A percentile compares a stretch with the other conserved stretches of the same genome.
These are phyloP conservation scores for Catharus ustulatus DNA, from an alignment of 2,797 vertebrate species.

Conservation along the genomic window DNA sequence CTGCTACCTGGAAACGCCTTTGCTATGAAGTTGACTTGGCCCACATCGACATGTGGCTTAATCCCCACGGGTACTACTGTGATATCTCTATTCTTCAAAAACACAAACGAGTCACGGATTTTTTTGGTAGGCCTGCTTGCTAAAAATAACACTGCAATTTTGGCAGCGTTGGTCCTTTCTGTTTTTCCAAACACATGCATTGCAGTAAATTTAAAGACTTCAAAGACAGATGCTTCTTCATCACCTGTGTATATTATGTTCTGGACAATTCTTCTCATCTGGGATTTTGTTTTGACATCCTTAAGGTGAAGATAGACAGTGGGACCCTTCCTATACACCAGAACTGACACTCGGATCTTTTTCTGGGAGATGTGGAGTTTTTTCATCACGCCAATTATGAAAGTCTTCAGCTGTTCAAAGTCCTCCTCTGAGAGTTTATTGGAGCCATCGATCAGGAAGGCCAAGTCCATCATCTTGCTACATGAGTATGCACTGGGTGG, in stretches of 20 bases:
- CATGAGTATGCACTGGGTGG: constrained; percentile 74
- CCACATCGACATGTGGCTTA: constrained; percentile 80
- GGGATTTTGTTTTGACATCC: constrained; percentile 86
- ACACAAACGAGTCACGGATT: constrained; percentile 75
- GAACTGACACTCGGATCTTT: constrained; percentile 88
- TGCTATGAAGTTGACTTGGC: constrained; percentile 87
- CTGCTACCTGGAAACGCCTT: constrained; percentile 85
- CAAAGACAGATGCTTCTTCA: constrained; percentile 83
- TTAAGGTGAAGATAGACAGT: constrained; percentile 88
- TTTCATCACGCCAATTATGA: constrained; percentile 85
- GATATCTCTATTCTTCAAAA: constrained; percentile 84
- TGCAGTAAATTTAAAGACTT: constrained; percentile 90
- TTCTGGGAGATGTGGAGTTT: constrained; percentile 94
- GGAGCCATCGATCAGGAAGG: constrained; percentile 93
- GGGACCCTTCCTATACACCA: constrained; percentile 89
- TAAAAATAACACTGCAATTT: constrained; percentile 86
- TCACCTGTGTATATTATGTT: constrained; percentile 89
- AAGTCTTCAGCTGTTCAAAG: constrained; percentile 85
- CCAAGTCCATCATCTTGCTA: constrained; percentile 94
- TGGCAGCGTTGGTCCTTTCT: constrained; percentile 88
- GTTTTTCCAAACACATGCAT: constrained; percentile 92
- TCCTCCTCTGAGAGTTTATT: constrained; percentile 84
- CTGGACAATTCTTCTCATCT: constrained; percentile 87
- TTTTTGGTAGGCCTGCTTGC: constrained; percentile 83
- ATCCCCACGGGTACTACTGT: constrained; percentile 86